phyloP scores from a whole-genome alignment of 2,113 vertebrate species.

The Myotis yumanensis region DNA sequence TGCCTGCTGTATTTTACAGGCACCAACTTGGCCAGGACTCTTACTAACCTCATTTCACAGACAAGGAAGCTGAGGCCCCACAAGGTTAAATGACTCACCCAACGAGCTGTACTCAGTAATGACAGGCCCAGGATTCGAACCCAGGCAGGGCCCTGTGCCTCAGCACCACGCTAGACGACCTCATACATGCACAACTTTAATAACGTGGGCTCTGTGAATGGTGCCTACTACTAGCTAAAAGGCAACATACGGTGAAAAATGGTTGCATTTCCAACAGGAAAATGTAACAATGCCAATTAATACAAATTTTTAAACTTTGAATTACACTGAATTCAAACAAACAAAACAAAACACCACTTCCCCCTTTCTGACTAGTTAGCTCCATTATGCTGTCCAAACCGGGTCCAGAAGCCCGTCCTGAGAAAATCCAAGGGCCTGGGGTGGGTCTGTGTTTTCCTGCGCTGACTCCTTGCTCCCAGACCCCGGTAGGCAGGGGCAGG shows the following conservation, averaged over 20 bases:
- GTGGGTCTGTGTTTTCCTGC: neutral
- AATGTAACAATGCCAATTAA: neutral
- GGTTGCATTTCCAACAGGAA: neutral
- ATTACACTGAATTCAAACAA: neutral
- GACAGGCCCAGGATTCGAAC: neutral
- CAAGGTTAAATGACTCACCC: neutral
- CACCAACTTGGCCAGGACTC: neutral
- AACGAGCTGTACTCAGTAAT: neutral
- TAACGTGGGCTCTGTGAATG: rapidly evolving
- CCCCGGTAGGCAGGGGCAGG: too few species aligned
- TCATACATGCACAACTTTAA: rapidly evolving
- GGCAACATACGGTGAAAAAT: neutral
- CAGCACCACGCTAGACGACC: neutral
- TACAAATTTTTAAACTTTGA: neutral
- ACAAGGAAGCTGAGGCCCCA: neutral
- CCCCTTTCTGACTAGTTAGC: neutral
- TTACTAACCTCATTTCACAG: neutral
- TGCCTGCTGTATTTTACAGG: neutral
- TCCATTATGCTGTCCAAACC: neutral
- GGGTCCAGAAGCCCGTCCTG: neutral
- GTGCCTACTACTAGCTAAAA: neutral
- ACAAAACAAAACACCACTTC: neutral
- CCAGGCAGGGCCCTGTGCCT: neutral
- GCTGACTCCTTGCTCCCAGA: neutral
- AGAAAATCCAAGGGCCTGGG: neutral